phyloP scores from a whole-genome alignment of 2,888 invertebrate species.

The Caenorhabditis zanzibari region DNA sequence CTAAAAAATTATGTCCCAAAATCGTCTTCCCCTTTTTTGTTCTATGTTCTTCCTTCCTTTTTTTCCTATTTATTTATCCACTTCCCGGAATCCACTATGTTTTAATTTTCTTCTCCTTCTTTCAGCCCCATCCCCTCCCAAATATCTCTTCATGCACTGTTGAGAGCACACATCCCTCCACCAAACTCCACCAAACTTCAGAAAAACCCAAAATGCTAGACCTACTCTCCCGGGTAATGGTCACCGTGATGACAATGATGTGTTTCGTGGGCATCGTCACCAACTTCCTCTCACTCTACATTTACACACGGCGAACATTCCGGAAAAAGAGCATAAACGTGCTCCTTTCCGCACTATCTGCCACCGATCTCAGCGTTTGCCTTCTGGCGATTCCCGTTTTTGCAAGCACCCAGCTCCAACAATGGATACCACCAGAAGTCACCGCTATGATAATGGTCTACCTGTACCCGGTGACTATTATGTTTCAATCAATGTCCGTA shows the following conservation, averaged over 20 bases:
- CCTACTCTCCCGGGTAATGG: constrained; percentile 72
- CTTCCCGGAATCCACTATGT: not conserved
- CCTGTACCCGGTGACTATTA: constrained; percentile 80
- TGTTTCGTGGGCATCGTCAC: constrained; percentile 78
- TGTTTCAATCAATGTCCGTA: constrained; percentile 76
- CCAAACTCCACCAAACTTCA: not conserved
- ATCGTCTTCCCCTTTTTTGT: too few relatives aligned
- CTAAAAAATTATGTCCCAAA: too few relatives aligned
- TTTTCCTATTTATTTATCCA: not conserved
- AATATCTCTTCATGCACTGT: constrained; percentile 23
- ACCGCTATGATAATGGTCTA: constrained; percentile 79
- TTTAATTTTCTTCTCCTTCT: not conserved
- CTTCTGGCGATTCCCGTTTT: constrained; percentile 81
- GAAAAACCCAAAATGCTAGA: constrained; percentile 38
- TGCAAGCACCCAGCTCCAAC: constrained; percentile 67
- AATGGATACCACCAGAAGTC: constrained; percentile 55
- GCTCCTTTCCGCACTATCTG: constrained; percentile 78
- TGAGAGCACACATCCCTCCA: not conserved
- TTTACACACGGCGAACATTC: constrained; percentile 79
- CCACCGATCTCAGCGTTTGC: constrained; percentile 79
- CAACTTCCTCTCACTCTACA: constrained; percentile 78
- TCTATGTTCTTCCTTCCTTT: not conserved
- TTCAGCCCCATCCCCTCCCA: not conserved
- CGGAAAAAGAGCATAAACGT: constrained; percentile 81
- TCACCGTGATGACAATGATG: constrained; percentile 75